Evolutionary conservation across 1,140 invertebrate genomes (phyloP).

Genomic region (Sarcophaga bullata): DNA sequence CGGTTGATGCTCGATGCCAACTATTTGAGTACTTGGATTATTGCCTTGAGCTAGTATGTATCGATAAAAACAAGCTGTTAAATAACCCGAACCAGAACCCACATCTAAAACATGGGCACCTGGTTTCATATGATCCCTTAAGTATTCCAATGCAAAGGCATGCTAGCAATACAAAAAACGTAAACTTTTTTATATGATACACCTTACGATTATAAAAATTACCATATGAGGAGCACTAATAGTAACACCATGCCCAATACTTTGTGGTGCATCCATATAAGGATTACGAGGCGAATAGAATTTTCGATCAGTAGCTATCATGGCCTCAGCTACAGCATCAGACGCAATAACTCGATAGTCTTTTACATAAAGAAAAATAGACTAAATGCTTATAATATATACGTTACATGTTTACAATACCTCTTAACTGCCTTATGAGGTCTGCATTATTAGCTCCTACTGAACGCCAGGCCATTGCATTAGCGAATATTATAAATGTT

Average conservation of each 20-base stretch:
- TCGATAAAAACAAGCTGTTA: constrained; percentile 92
- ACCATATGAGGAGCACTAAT: constrained; percentile 99
- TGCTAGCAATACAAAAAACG: constrained; percentile 69
- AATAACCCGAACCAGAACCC: constrained; percentile 94
- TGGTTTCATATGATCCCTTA: constrained; percentile 83
- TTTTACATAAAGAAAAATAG: constrained; percentile 67
- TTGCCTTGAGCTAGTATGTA: constrained; percentile 52
- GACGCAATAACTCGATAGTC: constrained; percentile 87
- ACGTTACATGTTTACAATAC: constrained; percentile 67
- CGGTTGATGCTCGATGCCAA: constrained; percentile 94
- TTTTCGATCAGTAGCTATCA: constrained; percentile 87
- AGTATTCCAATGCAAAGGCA: constrained; percentile 90
- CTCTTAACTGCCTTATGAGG: constrained; percentile 82
- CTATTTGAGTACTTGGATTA: constrained; percentile 75
- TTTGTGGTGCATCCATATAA: constrained; percentile 91
- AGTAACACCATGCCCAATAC: constrained; percentile 90
- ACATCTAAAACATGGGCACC: constrained; percentile 91
- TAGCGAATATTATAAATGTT: neutral
- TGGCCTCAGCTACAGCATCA: constrained; percentile 81
- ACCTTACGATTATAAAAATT: constrained; percentile 50
- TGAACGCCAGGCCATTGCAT: constrained; percentile 79
- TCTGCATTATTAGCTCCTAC: constrained; percentile 87
- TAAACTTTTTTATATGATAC: constrained; percentile 44
- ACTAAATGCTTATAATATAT: constrained; percentile 27
- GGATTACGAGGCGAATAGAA: constrained; percentile 72